These are phyloP conservation scores for Ramphastos sulfuratus DNA, from an alignment of 2,113 vertebrate genomes.

Conservation along the genomic window DNA sequence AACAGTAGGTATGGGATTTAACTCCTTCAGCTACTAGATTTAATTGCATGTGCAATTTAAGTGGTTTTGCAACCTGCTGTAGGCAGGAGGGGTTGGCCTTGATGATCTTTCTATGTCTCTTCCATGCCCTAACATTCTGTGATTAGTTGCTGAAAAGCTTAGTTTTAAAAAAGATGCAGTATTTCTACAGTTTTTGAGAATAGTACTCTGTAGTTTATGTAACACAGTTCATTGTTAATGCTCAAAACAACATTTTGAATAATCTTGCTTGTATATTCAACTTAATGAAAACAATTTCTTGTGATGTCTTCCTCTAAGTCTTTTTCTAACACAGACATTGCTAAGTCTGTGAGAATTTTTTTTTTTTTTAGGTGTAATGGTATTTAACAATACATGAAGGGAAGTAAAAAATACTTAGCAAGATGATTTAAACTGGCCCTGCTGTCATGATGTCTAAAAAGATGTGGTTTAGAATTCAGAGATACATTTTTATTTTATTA, in stretches of 20 bases:
- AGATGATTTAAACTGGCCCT: background rate
- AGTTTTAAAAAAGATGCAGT: background rate
- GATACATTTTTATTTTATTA: background rate
- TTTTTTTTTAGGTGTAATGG: background rate
- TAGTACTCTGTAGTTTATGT: background rate
- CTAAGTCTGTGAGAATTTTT: background rate
- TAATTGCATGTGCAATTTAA: background rate
- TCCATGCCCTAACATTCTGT: no score
- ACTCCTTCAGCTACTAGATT: background rate
- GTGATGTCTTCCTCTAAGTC: background rate
- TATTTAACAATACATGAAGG: background rate
- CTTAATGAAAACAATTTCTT: background rate
- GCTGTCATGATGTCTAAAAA: background rate
- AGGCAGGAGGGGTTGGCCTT: background rate
- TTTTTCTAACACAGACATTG: background rate
- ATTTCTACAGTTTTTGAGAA: background rate
- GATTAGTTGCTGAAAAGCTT: background rate
- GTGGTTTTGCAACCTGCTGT: background rate
- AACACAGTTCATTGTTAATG: background rate
- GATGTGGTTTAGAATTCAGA: background rate
- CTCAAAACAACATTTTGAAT: background rate
- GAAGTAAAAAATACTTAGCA: background rate
- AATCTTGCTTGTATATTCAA: background rate
- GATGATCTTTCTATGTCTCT: no score
- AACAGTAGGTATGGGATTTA: constrained; percentile 58